Evolutionary conservation across 53 echinoderm and acorn worm genomes (phyloP).

Genomic region (Henricia sp.): DNA sequence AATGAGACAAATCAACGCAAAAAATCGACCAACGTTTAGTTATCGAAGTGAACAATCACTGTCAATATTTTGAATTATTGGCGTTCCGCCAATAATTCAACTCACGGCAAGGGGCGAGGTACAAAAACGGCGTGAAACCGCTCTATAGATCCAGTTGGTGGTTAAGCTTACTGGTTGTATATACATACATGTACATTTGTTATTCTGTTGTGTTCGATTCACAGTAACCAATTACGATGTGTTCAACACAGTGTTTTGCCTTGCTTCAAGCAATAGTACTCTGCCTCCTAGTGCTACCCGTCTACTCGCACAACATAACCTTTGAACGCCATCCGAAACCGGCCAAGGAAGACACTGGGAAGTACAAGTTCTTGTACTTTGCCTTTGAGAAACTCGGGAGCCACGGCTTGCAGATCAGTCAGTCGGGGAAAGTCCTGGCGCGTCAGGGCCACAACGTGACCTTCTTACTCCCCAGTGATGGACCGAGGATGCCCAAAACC

Average conservation of each 20-base stretch:
- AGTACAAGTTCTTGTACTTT: slow-evolving; percentile 26
- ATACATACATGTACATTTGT: too few relatives aligned
- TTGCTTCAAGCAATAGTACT: not conserved
- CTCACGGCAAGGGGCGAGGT: too few relatives aligned
- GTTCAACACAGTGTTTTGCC: not conserved
- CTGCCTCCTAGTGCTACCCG: not conserved
- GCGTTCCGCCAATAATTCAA: too few relatives aligned
- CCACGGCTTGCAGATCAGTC: slow-evolving; percentile 3
- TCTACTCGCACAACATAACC: not conserved
- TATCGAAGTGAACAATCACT: too few relatives aligned
- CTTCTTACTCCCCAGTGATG: slow-evolving; percentile 6
- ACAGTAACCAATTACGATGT: not conserved
- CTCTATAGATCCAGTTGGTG: too few relatives aligned
- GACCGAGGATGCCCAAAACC: not conserved
- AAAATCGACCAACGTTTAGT: too few relatives aligned
- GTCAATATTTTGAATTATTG: too few relatives aligned
- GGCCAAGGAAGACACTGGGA: not conserved
- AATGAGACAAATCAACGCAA: too few relatives aligned
- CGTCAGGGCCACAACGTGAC: slow-evolving; percentile 7
- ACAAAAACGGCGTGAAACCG: too few relatives aligned
- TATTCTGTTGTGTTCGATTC: not conserved
- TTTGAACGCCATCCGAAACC: too few relatives aligned
- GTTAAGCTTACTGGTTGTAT: too few relatives aligned
- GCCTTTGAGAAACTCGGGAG: slow-evolving; percentile 35
- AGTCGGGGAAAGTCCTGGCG: slow-evolving; percentile 21